Conservation (phyloP, 2,113 vertebrate species). For the Scytalopus superciliaris region DNA sequence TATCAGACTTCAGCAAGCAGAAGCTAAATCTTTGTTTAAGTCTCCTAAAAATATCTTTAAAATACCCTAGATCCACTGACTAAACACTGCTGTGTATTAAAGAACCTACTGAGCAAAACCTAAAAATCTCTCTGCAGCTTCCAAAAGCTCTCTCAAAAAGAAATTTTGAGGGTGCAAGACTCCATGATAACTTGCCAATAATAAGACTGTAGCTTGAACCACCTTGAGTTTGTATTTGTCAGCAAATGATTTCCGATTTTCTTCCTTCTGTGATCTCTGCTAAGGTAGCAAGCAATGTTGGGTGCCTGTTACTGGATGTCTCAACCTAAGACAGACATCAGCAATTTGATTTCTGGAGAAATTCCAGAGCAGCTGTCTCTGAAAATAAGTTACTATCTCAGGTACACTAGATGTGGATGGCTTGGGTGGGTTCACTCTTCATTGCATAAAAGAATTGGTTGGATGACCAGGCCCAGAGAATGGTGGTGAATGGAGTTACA, state of each 20-base stretch:
- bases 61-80: background rate
- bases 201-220: background rate
- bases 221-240: background rate
- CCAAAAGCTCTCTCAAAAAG: background rate
- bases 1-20: background rate
- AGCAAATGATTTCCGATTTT: background rate
- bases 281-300: background rate
- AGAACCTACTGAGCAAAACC: background rate
- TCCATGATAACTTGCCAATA: background rate
- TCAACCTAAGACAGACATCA: background rate
- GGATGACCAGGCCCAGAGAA: background rate
- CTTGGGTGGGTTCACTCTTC: background rate
- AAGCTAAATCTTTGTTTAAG: background rate
- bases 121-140: background rate
- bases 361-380: background rate
- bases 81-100: background rate
- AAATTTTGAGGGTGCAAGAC: background rate
- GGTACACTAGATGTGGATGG: background rate
- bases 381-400: background rate
- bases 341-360: background rate
- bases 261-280: background rate
- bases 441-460: background rate
- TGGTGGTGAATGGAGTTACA: background rate
- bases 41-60: background rate
- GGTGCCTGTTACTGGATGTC: background rate